A percentile compares a stretch with the other conserved stretches of the same genome.
These are phyloP conservation scores for Gari tellinella DNA, from an alignment of 2,888 invertebrate genomes.

Conservation along the genomic window DNA sequence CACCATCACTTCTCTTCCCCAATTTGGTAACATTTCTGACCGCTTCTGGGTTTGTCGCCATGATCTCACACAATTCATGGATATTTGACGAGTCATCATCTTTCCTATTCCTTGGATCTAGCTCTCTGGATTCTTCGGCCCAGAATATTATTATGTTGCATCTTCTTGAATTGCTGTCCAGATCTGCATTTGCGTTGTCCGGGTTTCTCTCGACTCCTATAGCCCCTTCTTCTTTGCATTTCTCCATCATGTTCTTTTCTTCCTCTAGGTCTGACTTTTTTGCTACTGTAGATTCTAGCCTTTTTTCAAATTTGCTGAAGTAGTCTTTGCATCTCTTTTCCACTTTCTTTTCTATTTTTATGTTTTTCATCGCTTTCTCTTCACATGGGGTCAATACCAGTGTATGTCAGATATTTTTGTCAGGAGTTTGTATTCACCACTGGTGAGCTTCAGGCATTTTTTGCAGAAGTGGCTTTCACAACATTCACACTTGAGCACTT, in stretches of 20 bases:
- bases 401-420: background rate
- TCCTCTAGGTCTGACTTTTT: background rate
- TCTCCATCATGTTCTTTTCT: no score
- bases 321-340: conserved; percentile 3
- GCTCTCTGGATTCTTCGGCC: background rate
- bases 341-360: conserved; percentile 1
- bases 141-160: background rate
- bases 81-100: background rate
- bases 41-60: no score
- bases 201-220: no score
- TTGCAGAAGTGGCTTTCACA: conserved; percentile 3
- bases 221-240: no score
- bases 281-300: background rate
- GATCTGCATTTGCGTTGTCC: no score
- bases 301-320: background rate
- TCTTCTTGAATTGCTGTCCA: background rate
- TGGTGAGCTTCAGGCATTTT: conserved; percentile 2
- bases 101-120: background rate
- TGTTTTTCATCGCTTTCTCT: conserved; percentile 8
- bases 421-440: background rate
- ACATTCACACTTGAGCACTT: background rate
- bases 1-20: background rate
- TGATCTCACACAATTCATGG: background rate
- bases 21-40: background rate
- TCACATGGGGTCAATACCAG: conserved; percentile 17